Conservation (phyloP, 2,113 vertebrate genomes). For the Bufo bufo region DNA sequence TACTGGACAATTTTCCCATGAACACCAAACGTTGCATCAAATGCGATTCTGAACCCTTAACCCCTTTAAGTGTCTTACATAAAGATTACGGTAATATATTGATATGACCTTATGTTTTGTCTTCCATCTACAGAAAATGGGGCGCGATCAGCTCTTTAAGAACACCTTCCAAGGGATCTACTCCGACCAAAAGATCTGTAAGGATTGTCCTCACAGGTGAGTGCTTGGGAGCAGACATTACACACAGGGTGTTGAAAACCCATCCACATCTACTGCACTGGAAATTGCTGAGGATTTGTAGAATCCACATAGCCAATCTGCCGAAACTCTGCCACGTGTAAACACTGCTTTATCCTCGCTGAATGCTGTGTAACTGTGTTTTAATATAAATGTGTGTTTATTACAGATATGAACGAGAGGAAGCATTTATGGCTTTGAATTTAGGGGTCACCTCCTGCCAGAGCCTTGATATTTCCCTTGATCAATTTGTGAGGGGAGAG, state of each 20-base stretch:
- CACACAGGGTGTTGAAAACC: neutral
- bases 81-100: neutral
- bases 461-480: constrained; percentile 95
- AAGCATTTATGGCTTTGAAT: constrained; percentile 98
- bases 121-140: constrained; percentile 87
- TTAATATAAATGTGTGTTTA: neutral
- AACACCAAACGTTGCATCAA: neutral
- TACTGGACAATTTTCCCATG: constrained; percentile 61
- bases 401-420: constrained; percentile 92
- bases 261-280: neutral
- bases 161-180: constrained; percentile 99
- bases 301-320: too few species aligned
- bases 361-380: neutral
- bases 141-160: constrained; percentile 97
- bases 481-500: constrained; percentile 98
- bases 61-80: too few species aligned
- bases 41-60: too few species aligned
- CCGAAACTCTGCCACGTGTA: neutral
- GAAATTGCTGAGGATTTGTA: too few species aligned
- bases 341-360: neutral
- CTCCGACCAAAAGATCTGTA: constrained; percentile 99
- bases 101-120: constrained; percentile 39
- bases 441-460: constrained; percentile 97
- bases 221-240: constrained; percentile 22
- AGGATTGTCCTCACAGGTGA: constrained; percentile 97